Evolutionary conservation across 2,888 invertebrate genomes (phyloP), one percentile per base, ranked within the genome.

Genomic region (Standfussiana lucernea): DNA sequence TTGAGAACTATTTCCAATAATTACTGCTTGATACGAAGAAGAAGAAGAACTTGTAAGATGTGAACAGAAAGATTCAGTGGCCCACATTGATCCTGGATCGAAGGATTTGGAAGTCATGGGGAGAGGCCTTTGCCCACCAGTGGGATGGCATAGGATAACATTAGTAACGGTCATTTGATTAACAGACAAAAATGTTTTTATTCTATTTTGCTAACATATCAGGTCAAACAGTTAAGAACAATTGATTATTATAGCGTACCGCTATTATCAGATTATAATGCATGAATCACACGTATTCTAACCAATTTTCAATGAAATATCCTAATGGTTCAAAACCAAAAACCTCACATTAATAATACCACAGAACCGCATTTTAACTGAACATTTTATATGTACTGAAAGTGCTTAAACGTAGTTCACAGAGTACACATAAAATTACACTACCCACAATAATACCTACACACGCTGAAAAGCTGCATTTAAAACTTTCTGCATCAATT

Each of bases 311-410:
- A 45, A 77, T 72, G 24, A 56, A 72, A 69, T 50, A 47, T 28
- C 2, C 21, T 10, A 59, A 61, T 61, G 42, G 6, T 5, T 61
- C 10, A 5, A 21, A 10, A 71, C n/a, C 24, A 24, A 32, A 67
- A 74, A 53, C 70, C 56, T 67, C 70, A 40, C 32, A 78, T 83
- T 67, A 59, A 28, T 45, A 13, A 2, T 8, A 62, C 67, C 74
- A n/a, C 74, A 53, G 32, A 53, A 53, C 70, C 74, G 2, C 71
- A 71, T 71, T 78, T 77, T 8, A 53, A 71, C 50, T 53, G 21
- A 68, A 53, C 32, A 4, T 42, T 83, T 47, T 47, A 32, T 37
- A 77, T n/a, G 28, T 32, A 56, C 21, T 32, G 11, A 42, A 18
- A 50, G 21, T 53, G 28, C 32, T 65, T 32, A 8, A 77, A 62